Evolutionary conservation across 1,140 invertebrate genomes (phyloP).

Genomic region (Papilio glaucus): DNA sequence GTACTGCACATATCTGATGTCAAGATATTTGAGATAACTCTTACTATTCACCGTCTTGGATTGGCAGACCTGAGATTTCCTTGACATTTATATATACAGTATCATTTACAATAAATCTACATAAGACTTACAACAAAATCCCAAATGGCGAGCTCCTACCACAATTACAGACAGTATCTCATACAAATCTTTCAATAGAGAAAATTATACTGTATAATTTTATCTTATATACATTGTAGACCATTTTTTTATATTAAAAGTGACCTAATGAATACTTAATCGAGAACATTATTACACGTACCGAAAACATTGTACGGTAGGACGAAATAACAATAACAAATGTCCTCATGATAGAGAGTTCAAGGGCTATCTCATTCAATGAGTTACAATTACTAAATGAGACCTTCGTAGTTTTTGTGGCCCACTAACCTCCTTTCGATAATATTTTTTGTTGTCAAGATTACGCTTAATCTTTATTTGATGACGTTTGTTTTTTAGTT

Average conservation of each 20-base stretch:
- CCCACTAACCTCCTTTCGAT: slow-evolving; percentile 64
- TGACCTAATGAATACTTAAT: too few relatives aligned
- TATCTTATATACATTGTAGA: too few relatives aligned
- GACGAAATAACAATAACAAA: background rate
- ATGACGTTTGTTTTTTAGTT: slow-evolving; percentile 25
- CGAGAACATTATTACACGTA: background rate
- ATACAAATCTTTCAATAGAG: too few relatives aligned
- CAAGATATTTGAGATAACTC: slow-evolving; percentile 17
- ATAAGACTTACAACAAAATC: too few relatives aligned
- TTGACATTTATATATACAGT: background rate
- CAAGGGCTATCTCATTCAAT: slow-evolving; percentile 66
- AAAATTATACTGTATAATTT: too few relatives aligned
- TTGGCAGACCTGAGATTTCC: background rate
- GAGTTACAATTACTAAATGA: slow-evolving; percentile 61
- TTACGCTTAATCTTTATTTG: slow-evolving; percentile 36
- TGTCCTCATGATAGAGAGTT: slow-evolving; percentile 52
- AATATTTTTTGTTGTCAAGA: slow-evolving; percentile 34
- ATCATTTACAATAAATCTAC: background rate
- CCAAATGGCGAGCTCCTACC: too few relatives aligned
- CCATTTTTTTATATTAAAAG: background rate
- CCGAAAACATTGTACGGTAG: background rate
- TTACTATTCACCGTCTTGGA: background rate
- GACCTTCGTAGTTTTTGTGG: slow-evolving; percentile 65
- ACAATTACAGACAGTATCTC: too few relatives aligned
- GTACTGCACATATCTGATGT: slow-evolving; percentile 29